Conservation (phyloP, 2,888 invertebrate species). For the Caradrina clavipalpis region DNA sequence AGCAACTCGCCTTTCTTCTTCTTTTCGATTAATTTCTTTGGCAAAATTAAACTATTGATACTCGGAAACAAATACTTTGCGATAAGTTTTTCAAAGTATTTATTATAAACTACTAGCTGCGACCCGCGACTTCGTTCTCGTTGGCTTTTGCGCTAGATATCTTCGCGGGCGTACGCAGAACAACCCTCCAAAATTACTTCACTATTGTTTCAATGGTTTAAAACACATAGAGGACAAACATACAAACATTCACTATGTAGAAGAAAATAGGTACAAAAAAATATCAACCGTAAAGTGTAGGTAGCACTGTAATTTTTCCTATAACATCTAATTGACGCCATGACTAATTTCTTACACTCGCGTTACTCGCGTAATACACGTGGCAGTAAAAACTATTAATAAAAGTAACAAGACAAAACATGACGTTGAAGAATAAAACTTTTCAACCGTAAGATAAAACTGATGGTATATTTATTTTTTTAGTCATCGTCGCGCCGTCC, state of each 20-base stretch:
- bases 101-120: too few relatives aligned
- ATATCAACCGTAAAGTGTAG: not conserved
- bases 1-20: not conserved
- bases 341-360: constrained; percentile 9
- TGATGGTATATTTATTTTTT: constrained; percentile 53
- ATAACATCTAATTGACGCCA: not conserved
- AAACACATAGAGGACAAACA: too few relatives aligned
- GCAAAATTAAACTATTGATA: not conserved
- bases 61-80: too few relatives aligned
- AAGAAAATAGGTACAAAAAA: too few relatives aligned
- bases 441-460: constrained; percentile 53
- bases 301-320: not conserved
- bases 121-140: too few relatives aligned
- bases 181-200: too few relatives aligned
- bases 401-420: constrained; percentile 34
- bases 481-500: constrained; percentile 45
- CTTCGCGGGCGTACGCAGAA: too few relatives aligned
- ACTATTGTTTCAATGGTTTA: too few relatives aligned
- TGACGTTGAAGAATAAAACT: constrained; percentile 24
- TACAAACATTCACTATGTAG: too few relatives aligned
- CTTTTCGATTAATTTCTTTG: not conserved
- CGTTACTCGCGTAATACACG: not conserved
- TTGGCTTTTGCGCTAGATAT: too few relatives aligned
- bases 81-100: too few relatives aligned
- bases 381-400: constrained; percentile 14